Evolutionary conservation across 92 coral and sea anemone genomes (phyloP), one percentile per base, ranked within the genome.

Genomic region (Phymanthus crucifer): DNA sequence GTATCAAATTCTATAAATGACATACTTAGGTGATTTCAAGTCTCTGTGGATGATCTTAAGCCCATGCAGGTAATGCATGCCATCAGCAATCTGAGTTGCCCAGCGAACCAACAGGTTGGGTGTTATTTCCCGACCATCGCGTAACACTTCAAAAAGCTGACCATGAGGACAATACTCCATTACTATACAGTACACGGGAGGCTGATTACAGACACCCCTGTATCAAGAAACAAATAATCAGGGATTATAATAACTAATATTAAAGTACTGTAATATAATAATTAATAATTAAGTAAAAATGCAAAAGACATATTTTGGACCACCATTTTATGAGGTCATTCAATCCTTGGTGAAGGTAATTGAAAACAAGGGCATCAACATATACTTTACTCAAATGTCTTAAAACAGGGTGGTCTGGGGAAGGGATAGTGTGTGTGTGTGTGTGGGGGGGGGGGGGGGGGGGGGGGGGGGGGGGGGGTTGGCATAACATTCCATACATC

Each of bases 111-210:
- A 84, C 68, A 92, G 65, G 52, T 84, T 81, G 9, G 97, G 97
- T 1, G 94, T 84, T 50, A 92, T 84, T 50, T 92, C 94, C 26
- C 97, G 91, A 18, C 97, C 97, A 82, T 90, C 91, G 66, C 94
- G 89, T 29, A 92, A 78, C 5, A 92, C 97, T 48, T 92, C 97
- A 85, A 91, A 92, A 31, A 92, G 74, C 78, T 92, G 97, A 0
- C 97, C 97, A 83, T 81, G 76, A 0, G 94, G 97, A 58, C 97
- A 92, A 45, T 79, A 92, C 79, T 92, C 97, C 97, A 92, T 92
- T 24, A 92, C 87, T 27, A 92, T 87, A 45, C 97, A 92, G 75
- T 87, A 86, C 12, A 92, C 97, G 35, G 97, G 97, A 1, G 97
- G 83, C 36, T 92, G 97, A 43, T 90, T 92, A 66, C 97, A 92